Conservation (phyloP, 2,888 invertebrate genomes). For the Pollenia amentaria region DNA sequence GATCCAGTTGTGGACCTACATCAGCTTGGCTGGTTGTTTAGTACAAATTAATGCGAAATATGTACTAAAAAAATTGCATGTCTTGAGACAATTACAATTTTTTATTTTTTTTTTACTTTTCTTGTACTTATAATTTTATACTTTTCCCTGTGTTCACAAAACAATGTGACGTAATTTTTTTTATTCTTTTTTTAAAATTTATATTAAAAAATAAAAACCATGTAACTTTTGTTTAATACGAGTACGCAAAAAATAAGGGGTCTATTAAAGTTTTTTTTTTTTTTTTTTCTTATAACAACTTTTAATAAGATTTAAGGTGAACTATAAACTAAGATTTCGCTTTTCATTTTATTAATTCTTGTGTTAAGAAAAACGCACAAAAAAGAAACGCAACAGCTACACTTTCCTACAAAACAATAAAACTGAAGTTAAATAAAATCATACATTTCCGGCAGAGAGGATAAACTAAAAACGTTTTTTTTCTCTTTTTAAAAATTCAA, state of each 20-base stretch:
- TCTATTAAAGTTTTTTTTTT: constrained; percentile 23
- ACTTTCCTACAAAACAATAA: neutral
- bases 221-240: constrained; percentile 44
- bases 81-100: constrained; percentile 68
- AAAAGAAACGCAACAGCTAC: neutral
- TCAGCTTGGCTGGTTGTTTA: constrained; percentile 1
- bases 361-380: constrained; percentile 14
- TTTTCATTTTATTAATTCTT: constrained; percentile 34
- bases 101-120: constrained; percentile 19
- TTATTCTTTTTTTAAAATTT: constrained; percentile 15
- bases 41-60: constrained; percentile 17
- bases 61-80: constrained; percentile 69
- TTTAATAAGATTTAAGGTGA: constrained; percentile 54
- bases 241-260: constrained; percentile 16
- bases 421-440: constrained; percentile 63
- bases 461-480: constrained; percentile 35
- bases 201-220: constrained; percentile 48
- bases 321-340: constrained; percentile 42
- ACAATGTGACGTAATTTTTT: constrained; percentile 65
- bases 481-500: constrained; percentile 24
- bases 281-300: neutral
- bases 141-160: constrained; percentile 19
- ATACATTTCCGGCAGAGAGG: constrained; percentile 68
- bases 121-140: constrained; percentile 19
- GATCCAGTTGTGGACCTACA: neutral